Percentiles rank a stretch among this genome's conserved stretches.
Conservation (phyloP, 2,797 vertebrate species). For the Microctenopoma lineatum region DNA sequence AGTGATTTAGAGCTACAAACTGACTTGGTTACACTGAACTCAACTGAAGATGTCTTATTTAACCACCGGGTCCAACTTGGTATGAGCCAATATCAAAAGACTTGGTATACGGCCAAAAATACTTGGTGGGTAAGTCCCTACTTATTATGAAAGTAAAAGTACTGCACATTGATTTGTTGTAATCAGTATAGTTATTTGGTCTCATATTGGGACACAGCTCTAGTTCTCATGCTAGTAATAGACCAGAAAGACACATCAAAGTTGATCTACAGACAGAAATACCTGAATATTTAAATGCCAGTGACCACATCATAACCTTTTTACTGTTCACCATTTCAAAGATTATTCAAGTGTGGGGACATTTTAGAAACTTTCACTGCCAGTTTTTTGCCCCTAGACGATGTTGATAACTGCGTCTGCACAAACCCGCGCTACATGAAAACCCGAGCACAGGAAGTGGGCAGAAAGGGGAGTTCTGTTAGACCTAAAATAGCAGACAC, state of each 20-base stretch:
- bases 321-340: constrained; percentile 3
- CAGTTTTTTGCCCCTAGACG: constrained; percentile 1
- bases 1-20: too few species aligned
- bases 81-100: too few species aligned
- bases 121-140: background rate
- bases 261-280: background rate
- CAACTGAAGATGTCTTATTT: too few species aligned
- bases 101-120: too few species aligned
- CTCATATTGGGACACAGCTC: background rate
- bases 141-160: background rate
- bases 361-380: constrained; percentile 9
- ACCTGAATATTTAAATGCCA: constrained; percentile 9
- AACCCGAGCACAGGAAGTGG: constrained; percentile 74
- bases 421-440: constrained; percentile 51
- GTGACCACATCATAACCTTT: constrained; percentile 4
- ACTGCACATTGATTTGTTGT: background rate
- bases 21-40: too few species aligned
- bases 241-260: background rate
- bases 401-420: constrained; percentile 3
- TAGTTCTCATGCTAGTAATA: background rate
- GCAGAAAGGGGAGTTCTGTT: constrained; percentile 75
- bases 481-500: constrained; percentile 66
- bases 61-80: too few species aligned
- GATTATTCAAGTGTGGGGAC: background rate
- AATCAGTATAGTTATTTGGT: background rate